Evolutionary conservation across 2,797 vertebrate genomes (phyloP), one percentile per base, ranked within the genome.

Genomic region (Paedocypris micromegethes): DNA sequence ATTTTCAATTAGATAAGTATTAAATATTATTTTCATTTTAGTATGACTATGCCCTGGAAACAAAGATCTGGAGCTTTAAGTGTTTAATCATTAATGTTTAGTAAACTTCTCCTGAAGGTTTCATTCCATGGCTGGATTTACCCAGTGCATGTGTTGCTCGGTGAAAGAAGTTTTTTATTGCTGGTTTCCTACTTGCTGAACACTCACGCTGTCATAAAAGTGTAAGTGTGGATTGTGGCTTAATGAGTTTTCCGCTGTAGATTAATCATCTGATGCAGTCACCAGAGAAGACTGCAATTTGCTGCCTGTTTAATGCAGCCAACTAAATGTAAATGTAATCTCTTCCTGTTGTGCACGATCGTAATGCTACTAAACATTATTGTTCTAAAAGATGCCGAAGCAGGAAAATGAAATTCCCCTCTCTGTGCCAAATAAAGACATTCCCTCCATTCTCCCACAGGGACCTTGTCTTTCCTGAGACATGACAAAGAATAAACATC

Each of bases 161-260:
- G 38, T 59, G 41, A 57, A 66, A 57, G 39, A 43, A 56, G 8
- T 56, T 61, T 62, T 4, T 55, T 43, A 5, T 44, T 7, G 3
- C 6, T 44, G 6, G 39, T 49, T 37, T 46, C 45, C 9, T 45
- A 5, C 55, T 52, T 49, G 55, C 6, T 46, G 9, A 50, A 48
- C 58, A 43, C 43, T 7, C 1, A 6, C 6, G 39, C 51, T 4
- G 57, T 63, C 66, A 76, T 76, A 66, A 73, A 73, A 73, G 59
- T 56, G 68, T 48, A 53, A 62, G 64, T 57, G 66, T 62, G 50
- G 54, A 75, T 73, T 76, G 67, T 73, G 67, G 52, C 6, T 56
- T 75, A 79, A 79, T 79, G 77, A 76, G 64, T 76, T 81, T 81
- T 79, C 70, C 60, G 7, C 74, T 66, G 68, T 52, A 54, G 70